phyloP scores from a whole-genome alignment of 1,140 invertebrate species.

The Planococcus citri region DNA sequence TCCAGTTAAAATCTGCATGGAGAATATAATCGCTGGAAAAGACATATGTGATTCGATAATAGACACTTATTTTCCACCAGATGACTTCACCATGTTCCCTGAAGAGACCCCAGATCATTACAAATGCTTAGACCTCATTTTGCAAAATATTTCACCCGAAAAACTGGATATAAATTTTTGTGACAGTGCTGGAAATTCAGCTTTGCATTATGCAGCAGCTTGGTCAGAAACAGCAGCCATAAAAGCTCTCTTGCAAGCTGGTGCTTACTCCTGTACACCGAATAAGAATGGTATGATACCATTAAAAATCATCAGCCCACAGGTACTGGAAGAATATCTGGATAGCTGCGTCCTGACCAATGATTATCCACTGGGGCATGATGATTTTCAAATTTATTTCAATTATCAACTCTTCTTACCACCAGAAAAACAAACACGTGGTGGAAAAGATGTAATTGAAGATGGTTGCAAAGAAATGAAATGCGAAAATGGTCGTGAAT shows the following conservation, averaged over 20 bases:
- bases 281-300: conserved; percentile 53
- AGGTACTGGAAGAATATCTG: conserved; percentile 50
- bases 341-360: conserved; percentile 53
- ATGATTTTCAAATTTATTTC: conserved; percentile 54
- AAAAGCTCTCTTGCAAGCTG: conserved; percentile 46
- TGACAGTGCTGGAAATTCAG: conserved; percentile 59
- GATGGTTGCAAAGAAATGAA: no score
- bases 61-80: no score
- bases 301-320: conserved; percentile 50
- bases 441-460: conserved; percentile 17
- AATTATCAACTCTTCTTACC: conserved; percentile 57
- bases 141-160: conserved; percentile 22
- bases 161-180: conserved; percentile 42
- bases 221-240: conserved; percentile 46
- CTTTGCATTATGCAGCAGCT: conserved; percentile 67
- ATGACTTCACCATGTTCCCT: no score
- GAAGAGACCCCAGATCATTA: conserved; percentile 29
- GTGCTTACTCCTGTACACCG: conserved; percentile 53
- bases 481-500: no score
- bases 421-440: conserved; percentile 35
- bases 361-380: conserved; percentile 42
- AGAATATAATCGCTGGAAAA: no score
- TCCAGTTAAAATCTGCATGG: background rate
- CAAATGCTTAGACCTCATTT: conserved; percentile 26
- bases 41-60: no score